Conservation (phyloP, 2,888 invertebrate species). For the Brachyopa scutellaris region DNA sequence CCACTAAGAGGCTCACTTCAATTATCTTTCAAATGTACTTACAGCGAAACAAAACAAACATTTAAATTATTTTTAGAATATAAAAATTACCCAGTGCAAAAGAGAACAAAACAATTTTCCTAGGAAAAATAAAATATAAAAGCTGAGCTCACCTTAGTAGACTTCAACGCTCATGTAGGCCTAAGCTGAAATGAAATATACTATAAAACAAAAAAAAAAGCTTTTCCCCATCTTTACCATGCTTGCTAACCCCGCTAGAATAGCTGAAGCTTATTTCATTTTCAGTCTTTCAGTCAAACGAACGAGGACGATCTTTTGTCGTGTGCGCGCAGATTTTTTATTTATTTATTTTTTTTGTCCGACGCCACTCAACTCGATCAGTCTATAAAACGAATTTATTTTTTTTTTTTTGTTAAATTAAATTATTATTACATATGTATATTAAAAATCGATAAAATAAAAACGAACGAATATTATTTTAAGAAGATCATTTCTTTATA, state of each 20-base stretch:
- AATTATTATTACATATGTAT: too few relatives aligned
- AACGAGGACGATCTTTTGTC: slow-evolving; percentile 68
- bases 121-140: slow-evolving; percentile 35
- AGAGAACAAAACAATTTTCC: slow-evolving; percentile 1
- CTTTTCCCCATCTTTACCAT: slow-evolving; percentile 26
- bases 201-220: slow-evolving; percentile 43
- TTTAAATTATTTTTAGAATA: slow-evolving; percentile 11
- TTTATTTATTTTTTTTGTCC: slow-evolving; percentile 9
- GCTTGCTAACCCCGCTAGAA: slow-evolving; percentile 6
- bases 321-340: slow-evolving; percentile 42
- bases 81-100: too few relatives aligned
- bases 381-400: slow-evolving; percentile 54
- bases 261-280: slow-evolving; percentile 50
- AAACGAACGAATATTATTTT: slow-evolving; percentile 47
- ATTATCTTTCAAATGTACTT: not conserved
- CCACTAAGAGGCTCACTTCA: not conserved
- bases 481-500: slow-evolving; percentile 13
- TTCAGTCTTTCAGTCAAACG: slow-evolving; percentile 65
- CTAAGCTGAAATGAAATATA: not conserved
- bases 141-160: slow-evolving; percentile 45
- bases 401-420: too few relatives aligned
- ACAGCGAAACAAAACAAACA: slow-evolving; percentile 16
- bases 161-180: too few relatives aligned
- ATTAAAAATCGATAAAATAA: slow-evolving; percentile 5
- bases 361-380: slow-evolving; percentile 47